These are phyloP conservation scores for Thryonomys swinderianus DNA, from an alignment of 2,113 vertebrate species.

Conservation along the genomic window DNA sequence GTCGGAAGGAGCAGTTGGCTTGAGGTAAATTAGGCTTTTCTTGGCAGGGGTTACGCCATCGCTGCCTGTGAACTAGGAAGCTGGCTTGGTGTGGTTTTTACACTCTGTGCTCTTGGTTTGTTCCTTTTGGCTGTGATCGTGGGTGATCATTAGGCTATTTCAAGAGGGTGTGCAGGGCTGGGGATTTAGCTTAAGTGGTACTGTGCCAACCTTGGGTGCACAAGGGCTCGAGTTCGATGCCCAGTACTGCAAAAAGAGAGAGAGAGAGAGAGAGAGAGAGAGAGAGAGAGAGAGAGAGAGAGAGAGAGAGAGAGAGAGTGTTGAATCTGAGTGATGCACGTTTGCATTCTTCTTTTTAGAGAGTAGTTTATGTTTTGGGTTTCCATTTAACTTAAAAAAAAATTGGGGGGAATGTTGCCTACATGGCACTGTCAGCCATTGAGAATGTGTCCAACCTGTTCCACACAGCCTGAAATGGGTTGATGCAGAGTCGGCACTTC, in stretches of 20 bases:
- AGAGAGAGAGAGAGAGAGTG: too few relatives aligned
- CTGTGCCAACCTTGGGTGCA: too few relatives aligned
- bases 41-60: background rate
- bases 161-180: too few relatives aligned
- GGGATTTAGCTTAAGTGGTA: too few relatives aligned
- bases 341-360: constrained; percentile 9
- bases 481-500: too few relatives aligned
- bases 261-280: too few relatives aligned
- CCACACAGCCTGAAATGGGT: too few relatives aligned
- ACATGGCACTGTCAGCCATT: background rate
- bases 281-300: too few relatives aligned
- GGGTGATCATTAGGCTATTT: too few relatives aligned
- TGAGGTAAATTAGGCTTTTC: constrained; percentile 10
- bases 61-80: background rate
- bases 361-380: constrained; percentile 18
- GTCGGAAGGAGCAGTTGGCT: background rate
- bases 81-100: background rate
- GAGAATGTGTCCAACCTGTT: too few relatives aligned
- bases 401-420: background rate
- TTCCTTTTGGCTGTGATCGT: background rate
- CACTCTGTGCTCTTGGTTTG: background rate
- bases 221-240: too few relatives aligned
- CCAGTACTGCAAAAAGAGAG: too few relatives aligned
- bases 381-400: constrained; percentile 42
- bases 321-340: background rate